These are phyloP conservation scores for Anguilla obscura DNA, from an alignment of 2,797 vertebrate species.

Conservation along the genomic window DNA sequence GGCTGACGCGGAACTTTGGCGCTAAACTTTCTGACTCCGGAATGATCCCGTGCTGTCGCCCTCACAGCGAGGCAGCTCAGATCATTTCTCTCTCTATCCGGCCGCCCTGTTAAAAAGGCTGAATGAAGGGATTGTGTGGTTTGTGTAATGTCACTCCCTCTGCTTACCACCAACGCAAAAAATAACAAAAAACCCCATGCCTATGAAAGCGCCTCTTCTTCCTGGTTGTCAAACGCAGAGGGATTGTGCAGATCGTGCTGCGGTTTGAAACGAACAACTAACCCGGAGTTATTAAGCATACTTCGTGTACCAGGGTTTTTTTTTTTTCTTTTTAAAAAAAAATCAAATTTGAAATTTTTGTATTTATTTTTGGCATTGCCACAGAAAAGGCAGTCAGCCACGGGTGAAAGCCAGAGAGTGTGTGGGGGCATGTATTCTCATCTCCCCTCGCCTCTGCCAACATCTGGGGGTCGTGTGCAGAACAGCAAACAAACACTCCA, in stretches of 20 bases:
- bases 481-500: constrained; percentile 62
- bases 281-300: constrained; percentile 82
- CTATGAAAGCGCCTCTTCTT: constrained; percentile 80
- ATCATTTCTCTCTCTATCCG: constrained; percentile 73
- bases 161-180: constrained; percentile 76
- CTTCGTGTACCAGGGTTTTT: constrained; percentile 69
- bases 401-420: neutral
- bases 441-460: constrained; percentile 46
- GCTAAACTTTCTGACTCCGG: constrained; percentile 92
- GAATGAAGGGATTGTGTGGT: constrained; percentile 85
- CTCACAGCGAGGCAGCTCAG: constrained; percentile 77
- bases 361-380: constrained; percentile 21
- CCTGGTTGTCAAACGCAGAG: constrained; percentile 77
- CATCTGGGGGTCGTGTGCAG: constrained; percentile 70
- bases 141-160: constrained; percentile 75
- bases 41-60: constrained; percentile 94
- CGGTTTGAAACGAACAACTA: constrained; percentile 77
- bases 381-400: constrained; percentile 8
- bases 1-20: constrained; percentile 95
- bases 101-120: constrained; percentile 82
- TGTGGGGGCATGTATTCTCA: neutral
- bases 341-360: constrained; percentile 69
- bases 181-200: constrained; percentile 49
- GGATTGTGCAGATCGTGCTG: constrained; percentile 70
- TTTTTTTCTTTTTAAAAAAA: too few relatives aligned